phyloP scores from a whole-genome alignment of 1,140 invertebrate genomes.

The Eupeodes corollae region DNA sequence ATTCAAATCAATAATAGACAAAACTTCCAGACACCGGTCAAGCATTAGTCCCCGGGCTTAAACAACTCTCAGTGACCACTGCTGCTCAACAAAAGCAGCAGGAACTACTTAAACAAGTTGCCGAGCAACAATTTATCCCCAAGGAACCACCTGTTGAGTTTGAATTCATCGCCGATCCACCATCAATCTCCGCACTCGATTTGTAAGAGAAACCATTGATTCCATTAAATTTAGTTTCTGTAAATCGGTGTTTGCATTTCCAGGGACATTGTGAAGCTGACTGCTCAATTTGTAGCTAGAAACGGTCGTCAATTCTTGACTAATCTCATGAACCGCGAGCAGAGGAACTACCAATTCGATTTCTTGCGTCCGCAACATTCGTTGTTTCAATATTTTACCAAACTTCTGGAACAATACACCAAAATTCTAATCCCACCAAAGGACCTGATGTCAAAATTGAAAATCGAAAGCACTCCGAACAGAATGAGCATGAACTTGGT shows the following conservation, averaged over 20 bases:
- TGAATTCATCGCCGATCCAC: conserved; percentile 96
- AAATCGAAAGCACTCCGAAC: conserved; percentile 53
- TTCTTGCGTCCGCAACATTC: conserved; percentile 97
- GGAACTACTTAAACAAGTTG: conserved; percentile 76
- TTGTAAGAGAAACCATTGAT: conserved; percentile 44
- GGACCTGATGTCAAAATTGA: conserved; percentile 70
- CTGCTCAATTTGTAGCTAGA: conserved; percentile 96
- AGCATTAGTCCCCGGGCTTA: conserved; percentile 25
- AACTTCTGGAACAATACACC: conserved; percentile 95
- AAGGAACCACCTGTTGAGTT: conserved; percentile 92
- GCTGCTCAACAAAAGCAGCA: conserved; percentile 73
- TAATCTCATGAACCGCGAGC: conserved; percentile 96
- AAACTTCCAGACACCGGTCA: conserved; percentile 13
- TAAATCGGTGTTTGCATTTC: conserved; percentile 27
- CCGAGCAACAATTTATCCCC: conserved; percentile 75
- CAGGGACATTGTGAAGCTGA: conserved; percentile 94
- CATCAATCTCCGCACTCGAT: conserved; percentile 97
- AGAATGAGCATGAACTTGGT: conserved; percentile 54
- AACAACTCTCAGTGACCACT: conserved; percentile 48
- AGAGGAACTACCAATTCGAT: conserved; percentile 98
- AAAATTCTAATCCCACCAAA: conserved; percentile 92
- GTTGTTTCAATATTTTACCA: conserved; percentile 97
- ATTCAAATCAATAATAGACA: neutral
- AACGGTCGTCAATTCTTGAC: conserved; percentile 97
- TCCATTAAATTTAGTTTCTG: neutral